A percentile compares a stretch with the other conserved stretches of the same genome.
Evolutionary conservation across 2,888 invertebrate species (phyloP).

Genomic region (Chrysotoxum bicinctum): DNA sequence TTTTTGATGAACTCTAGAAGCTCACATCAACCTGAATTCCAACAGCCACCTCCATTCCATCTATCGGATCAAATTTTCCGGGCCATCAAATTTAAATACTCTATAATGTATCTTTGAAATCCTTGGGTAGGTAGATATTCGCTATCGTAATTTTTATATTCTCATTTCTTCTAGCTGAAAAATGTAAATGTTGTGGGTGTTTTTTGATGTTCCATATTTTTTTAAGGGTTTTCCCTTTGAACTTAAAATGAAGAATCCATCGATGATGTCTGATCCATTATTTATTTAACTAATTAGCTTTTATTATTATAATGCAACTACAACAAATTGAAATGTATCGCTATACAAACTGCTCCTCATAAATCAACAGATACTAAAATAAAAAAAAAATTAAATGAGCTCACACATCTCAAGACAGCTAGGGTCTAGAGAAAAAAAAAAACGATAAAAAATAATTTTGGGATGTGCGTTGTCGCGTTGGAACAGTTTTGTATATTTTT

Average conservation of each 20-base stretch:
- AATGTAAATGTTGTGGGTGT: background rate
- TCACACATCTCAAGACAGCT: background rate
- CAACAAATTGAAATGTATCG: slow-evolving; percentile 71
- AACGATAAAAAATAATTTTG: slow-evolving; percentile 22
- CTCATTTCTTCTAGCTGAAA: background rate
- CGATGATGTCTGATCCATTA: slow-evolving; percentile 46
- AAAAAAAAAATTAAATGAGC: slow-evolving; percentile 3
- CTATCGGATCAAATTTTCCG: slow-evolving; percentile 63
- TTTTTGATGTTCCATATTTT: background rate
- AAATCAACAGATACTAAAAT: slow-evolving; percentile 51
- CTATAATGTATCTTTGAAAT: slow-evolving; percentile 62
- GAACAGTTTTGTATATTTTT: slow-evolving; percentile 29
- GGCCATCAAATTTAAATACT: slow-evolving; percentile 68
- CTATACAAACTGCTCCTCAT: slow-evolving; percentile 65
- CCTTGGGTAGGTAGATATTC: slow-evolving; percentile 21
- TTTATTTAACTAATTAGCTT: slow-evolving; percentile 72
- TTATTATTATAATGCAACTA: slow-evolving; percentile 66
- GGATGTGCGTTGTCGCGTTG: slow-evolving; percentile 27
- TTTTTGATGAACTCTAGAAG: slow-evolving; percentile 4
- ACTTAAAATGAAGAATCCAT: slow-evolving; percentile 29
- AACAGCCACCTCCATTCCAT: background rate
- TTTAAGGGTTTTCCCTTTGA: slow-evolving; percentile 23
- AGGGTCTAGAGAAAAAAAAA: background rate
- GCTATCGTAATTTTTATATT: slow-evolving; percentile 16
- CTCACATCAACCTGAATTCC: slow-evolving; percentile 36